Evolutionary conservation across 37 sponge, comb jelly and placozoan species (phyloP).

Genomic region (Ephydatia muelleri): DNA sequence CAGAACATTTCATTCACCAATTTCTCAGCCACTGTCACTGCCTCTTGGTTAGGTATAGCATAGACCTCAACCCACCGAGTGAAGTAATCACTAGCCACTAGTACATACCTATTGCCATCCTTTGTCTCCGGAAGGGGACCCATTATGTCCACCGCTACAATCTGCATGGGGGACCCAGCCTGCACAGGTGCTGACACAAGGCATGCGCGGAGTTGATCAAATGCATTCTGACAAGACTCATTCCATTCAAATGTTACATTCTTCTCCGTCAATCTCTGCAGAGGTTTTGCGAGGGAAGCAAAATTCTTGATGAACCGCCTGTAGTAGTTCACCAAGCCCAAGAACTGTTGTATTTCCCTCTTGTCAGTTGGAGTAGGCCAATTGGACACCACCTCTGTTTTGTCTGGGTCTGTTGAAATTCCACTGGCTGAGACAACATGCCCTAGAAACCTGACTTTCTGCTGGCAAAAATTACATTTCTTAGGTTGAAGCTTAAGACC

Average conservation of each 20-base stretch:
- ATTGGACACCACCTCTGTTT: constrained; percentile 17
- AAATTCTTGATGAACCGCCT: constrained; percentile 28
- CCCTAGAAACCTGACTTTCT: constrained; percentile 26
- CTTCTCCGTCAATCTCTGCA: constrained; percentile 34
- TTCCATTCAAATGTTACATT: constrained; percentile 28
- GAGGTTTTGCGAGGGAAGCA: constrained; percentile 40
- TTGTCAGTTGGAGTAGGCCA: constrained; percentile 27
- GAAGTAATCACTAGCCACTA: too few relatives aligned
- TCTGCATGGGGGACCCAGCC: too few relatives aligned
- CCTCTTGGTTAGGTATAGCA: too few relatives aligned
- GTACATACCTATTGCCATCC: too few relatives aligned
- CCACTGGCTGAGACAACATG: constrained; percentile 44
- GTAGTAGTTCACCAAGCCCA: constrained; percentile 45
- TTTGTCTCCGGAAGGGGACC: too few relatives aligned
- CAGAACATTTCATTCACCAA: too few relatives aligned
- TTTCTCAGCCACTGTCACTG: too few relatives aligned
- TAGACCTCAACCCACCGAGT: too few relatives aligned
- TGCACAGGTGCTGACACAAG: constrained; percentile 22
- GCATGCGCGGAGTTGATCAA: constrained; percentile 27
- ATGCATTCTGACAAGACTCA: constrained; percentile 15
- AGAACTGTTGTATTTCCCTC: constrained; percentile 35
- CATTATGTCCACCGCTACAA: too few relatives aligned
- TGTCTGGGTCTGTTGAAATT: constrained; percentile 22
- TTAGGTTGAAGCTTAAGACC: constrained; percentile 50
- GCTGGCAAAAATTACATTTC: constrained; percentile 25